Evolutionary conservation across 2,888 invertebrate genomes (phyloP).

Genomic region (Lepidocyrtinus sp.): DNA sequence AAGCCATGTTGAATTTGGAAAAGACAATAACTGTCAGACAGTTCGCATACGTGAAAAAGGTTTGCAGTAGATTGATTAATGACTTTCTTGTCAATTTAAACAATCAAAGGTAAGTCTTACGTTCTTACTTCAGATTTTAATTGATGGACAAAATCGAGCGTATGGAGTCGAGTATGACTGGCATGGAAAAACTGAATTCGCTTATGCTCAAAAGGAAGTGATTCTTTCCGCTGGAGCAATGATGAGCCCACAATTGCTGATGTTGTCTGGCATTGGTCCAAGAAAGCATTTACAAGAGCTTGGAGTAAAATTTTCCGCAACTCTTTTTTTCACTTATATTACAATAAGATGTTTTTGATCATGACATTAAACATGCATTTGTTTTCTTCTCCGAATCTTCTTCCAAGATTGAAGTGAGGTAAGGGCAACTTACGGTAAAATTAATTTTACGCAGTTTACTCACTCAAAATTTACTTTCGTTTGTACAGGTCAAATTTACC

Average conservation of each 20-base stretch:
- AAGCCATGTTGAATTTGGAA: slow-evolving; percentile 40
- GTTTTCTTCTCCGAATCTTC: too few relatives aligned
- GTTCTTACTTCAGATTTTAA: too few relatives aligned
- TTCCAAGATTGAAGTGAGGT: too few relatives aligned
- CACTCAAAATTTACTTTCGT: neutral
- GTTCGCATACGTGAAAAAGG: slow-evolving; percentile 62
- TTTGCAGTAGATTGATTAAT: neutral
- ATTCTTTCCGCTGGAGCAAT: slow-evolving; percentile 29
- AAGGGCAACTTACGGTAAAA: too few relatives aligned
- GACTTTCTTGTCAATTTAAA: too few relatives aligned
- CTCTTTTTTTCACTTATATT: neutral
- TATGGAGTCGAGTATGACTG: slow-evolving; percentile 26
- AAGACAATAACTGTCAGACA: slow-evolving; percentile 53
- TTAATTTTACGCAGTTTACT: too few relatives aligned
- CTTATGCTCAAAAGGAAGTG: slow-evolving; percentile 25
- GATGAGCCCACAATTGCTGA: slow-evolving; percentile 6
- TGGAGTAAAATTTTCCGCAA: slow-evolving; percentile 4
- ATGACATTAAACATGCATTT: too few relatives aligned
- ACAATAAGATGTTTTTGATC: too few relatives aligned
- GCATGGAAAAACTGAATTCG: slow-evolving; percentile 29
- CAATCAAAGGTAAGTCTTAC: neutral
- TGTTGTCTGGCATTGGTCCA: slow-evolving; percentile 50
- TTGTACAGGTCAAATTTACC: slow-evolving; percentile 43
- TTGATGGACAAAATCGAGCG: neutral
- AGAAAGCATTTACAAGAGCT: slow-evolving; percentile 27